phyloP scores from a whole-genome alignment of 2,888 invertebrate species.

The Athalia rosae region DNA sequence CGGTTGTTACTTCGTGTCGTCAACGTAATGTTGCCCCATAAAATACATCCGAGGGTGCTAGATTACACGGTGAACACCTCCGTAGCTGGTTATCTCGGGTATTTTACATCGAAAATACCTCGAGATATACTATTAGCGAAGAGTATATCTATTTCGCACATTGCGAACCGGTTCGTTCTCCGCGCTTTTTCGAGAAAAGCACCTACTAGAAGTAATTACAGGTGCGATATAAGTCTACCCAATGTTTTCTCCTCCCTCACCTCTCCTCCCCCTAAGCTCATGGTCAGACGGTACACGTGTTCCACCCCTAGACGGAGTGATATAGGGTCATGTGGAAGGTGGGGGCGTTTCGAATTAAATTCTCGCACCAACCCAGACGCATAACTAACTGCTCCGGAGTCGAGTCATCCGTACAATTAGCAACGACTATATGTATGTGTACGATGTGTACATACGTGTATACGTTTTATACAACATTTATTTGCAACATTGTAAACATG shows the following conservation, averaged over 20 bases:
- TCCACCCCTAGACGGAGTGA: constrained; percentile 27
- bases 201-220: constrained; percentile 63
- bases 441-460: too few species aligned
- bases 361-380: constrained; percentile 15
- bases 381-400: neutral
- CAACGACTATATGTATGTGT: neutral
- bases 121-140: constrained; percentile 17
- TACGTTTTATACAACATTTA: too few species aligned
- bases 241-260: constrained; percentile 57
- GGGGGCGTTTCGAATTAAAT: constrained; percentile 26
- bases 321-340: constrained; percentile 12
- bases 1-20: constrained; percentile 58
- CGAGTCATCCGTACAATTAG: neutral
- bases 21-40: constrained; percentile 64
- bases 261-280: constrained; percentile 43
- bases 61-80: constrained; percentile 54
- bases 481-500: too few species aligned
- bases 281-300: neutral
- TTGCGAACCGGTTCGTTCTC: constrained; percentile 43
- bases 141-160: constrained; percentile 53
- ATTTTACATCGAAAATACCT: constrained; percentile 51
- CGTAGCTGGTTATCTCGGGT: constrained; percentile 57
- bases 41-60: constrained; percentile 62
- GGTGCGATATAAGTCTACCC: constrained; percentile 61
- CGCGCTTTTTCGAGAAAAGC: constrained; percentile 38